Conservation (phyloP, 2,888 invertebrate genomes). For the Thymelicus lineola region DNA sequence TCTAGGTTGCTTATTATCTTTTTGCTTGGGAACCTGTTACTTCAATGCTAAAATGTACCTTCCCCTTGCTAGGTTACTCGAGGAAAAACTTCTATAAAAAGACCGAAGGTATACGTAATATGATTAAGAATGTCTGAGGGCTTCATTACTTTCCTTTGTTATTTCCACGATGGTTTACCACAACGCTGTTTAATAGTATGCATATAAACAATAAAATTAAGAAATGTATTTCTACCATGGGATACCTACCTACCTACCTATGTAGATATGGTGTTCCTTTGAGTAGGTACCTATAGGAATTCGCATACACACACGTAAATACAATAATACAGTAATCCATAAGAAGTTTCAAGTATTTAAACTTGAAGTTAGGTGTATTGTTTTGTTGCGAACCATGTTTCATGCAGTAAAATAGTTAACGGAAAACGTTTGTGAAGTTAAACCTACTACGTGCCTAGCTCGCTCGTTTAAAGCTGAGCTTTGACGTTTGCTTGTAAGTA, state of each 20-base stretch:
- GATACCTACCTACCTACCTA: no score
- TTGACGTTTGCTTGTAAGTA: conserved; percentile 71
- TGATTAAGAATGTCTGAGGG: conserved; percentile 12
- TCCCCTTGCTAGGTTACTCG: conserved; percentile 47
- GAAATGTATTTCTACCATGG: neutral
- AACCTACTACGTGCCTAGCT: conserved; percentile 70
- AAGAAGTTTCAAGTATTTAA: conserved; percentile 46
- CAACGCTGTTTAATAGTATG: neutral
- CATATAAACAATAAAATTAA: neutral
- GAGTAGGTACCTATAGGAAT: neutral
- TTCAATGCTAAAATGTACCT: conserved; percentile 61
- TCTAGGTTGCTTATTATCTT: conserved; percentile 74
- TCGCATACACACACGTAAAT: conserved; percentile 21
- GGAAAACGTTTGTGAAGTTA: conserved; percentile 63
- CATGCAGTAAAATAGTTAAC: conserved; percentile 66
- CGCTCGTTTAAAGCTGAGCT: conserved; percentile 69
- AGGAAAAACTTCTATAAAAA: conserved; percentile 22
- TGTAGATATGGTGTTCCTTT: conserved; percentile 24
- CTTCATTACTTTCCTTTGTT: conserved; percentile 18
- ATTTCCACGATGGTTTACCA: conserved; percentile 4
- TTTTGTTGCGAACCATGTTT: conserved; percentile 59
- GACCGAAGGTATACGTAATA: conserved; percentile 5
- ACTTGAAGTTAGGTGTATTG: conserved; percentile 48
- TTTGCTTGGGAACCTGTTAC: conserved; percentile 76
- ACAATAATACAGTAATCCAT: conserved; percentile 34